Conservation (phyloP, 1,140 invertebrate genomes). For the Neotoxoptera formosana region DNA sequence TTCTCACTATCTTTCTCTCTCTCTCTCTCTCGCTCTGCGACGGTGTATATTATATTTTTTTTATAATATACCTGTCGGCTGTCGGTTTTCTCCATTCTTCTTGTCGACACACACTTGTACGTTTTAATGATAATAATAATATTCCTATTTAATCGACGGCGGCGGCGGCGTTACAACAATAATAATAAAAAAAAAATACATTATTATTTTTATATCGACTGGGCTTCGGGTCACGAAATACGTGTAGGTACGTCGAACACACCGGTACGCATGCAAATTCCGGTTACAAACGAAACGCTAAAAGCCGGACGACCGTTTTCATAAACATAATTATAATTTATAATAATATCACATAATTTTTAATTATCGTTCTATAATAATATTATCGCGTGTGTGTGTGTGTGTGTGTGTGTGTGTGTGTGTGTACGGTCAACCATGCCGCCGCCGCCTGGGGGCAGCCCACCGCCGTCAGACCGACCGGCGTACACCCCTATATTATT, state of each 20-base stretch:
- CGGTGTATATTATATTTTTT: background rate
- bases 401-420: background rate
- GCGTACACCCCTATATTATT: slow-evolving; percentile 22
- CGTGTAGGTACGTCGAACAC: background rate
- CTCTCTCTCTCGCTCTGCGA: background rate
- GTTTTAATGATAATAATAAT: background rate
- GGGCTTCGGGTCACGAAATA: background rate
- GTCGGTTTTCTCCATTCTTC: background rate
- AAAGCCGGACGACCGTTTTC: slow-evolving; percentile 6
- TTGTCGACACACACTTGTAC: background rate
- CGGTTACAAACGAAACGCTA: background rate
- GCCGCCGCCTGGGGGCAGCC: background rate
- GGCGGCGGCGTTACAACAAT: background rate
- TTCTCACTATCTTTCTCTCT: background rate
- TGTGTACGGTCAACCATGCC: background rate
- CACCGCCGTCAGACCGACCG: background rate
- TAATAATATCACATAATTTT: background rate
- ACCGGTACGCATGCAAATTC: background rate
- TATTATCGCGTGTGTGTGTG: background rate
- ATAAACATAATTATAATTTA: background rate
- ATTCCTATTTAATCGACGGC: background rate
- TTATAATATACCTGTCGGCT: background rate
- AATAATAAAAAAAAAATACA: background rate
- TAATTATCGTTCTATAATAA: background rate
- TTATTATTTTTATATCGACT: background rate